Evolutionary conservation across 2,797 vertebrate genomes (phyloP).

Genomic region (Eospalax fontanierii): DNA sequence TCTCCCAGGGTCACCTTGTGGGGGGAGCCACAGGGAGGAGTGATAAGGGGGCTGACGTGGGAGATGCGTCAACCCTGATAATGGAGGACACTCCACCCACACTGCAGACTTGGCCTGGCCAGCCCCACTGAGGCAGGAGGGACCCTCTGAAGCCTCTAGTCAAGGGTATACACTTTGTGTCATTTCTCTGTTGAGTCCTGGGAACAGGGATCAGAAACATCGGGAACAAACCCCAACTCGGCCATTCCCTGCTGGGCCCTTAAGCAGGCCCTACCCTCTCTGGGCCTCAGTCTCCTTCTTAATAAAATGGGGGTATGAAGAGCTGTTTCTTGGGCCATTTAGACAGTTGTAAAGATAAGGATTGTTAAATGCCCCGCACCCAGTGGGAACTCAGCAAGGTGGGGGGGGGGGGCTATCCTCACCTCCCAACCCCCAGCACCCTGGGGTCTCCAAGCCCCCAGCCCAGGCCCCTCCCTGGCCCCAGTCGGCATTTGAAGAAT

Average conservation of each 20-base stretch:
- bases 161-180: background rate
- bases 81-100: constrained; percentile 70
- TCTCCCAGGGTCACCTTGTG: constrained; percentile 87
- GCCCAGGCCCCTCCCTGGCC: constrained; percentile 71
- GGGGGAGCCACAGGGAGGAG: constrained; percentile 63
- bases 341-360: background rate
- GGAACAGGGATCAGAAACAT: background rate
- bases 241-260: background rate
- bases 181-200: background rate
- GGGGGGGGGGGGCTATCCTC: background rate
- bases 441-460: constrained; percentile 71
- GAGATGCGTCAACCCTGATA: constrained; percentile 77
- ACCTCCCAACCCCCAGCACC: background rate
- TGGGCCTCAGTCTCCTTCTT: constrained; percentile 42
- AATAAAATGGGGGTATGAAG: background rate
- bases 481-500: constrained; percentile 76
- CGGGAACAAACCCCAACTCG: background rate
- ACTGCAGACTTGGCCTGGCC: constrained; percentile 4
- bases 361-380: fast-evolving
- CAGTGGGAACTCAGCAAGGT: background rate
- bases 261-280: background rate
- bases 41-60: constrained; percentile 84
- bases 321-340: background rate
- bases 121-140: constrained; percentile 52
- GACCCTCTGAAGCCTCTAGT: background rate